Evolutionary conservation across 2,888 invertebrate species (phyloP).

Genomic region (Rhodophaea formosa): DNA sequence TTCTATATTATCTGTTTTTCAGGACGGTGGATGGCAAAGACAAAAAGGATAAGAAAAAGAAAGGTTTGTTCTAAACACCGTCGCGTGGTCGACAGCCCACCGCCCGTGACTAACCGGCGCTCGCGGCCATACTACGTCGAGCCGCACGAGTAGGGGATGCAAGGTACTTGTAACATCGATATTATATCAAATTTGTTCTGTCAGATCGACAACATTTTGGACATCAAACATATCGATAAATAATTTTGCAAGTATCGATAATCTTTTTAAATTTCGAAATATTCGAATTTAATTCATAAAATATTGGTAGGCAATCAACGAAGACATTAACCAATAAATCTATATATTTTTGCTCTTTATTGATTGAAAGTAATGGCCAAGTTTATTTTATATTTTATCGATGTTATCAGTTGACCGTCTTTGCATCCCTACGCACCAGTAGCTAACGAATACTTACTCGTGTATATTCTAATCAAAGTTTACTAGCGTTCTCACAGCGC

Average conservation of each 20-base stretch:
- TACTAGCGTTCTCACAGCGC: slow-evolving; percentile 32
- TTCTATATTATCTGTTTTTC: slow-evolving; percentile 55
- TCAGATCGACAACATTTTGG: no score
- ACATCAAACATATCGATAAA: no score
- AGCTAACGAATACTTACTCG: slow-evolving; percentile 28
- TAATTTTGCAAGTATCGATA: no score
- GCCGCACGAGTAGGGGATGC: slow-evolving; percentile 25
- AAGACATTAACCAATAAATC: no score
- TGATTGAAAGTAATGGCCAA: no score
- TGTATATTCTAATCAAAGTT: slow-evolving; percentile 27
- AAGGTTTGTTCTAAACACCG: slow-evolving; percentile 89
- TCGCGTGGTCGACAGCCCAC: slow-evolving; percentile 60
- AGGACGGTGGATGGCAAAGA: slow-evolving; percentile 92
- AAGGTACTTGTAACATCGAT: background rate
- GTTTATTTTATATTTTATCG: no score
- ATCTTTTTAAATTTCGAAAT: no score
- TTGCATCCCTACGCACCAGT: background rate
- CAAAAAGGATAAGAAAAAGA: slow-evolving; percentile 94
- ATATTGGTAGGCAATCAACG: no score
- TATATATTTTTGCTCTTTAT: no score
- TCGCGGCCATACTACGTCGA: slow-evolving; percentile 29
- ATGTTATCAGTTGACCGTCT: background rate
- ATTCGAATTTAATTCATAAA: no score
- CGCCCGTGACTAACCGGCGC: slow-evolving; percentile 66
- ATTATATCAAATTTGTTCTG: background rate